These are phyloP conservation scores for Notodonta dromedarius DNA, from an alignment of 2,888 invertebrate genomes.

Conservation along the genomic window DNA sequence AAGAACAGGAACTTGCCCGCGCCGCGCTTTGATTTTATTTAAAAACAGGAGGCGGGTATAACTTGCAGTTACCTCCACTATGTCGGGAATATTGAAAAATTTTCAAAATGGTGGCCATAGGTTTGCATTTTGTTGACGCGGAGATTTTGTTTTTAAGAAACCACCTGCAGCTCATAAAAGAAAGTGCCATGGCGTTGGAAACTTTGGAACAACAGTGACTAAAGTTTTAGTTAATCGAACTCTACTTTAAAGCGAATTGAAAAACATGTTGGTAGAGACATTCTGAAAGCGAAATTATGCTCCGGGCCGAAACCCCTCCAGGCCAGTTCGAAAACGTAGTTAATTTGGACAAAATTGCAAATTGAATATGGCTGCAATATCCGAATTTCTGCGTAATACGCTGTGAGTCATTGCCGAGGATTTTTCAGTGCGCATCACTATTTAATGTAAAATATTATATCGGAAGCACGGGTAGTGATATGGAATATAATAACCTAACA, in stretches of 20 bases:
- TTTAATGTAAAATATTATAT: constrained; percentile 78
- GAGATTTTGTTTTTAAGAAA: constrained; percentile 1
- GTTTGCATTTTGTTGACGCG: constrained; percentile 4
- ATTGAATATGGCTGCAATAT: constrained; percentile 41
- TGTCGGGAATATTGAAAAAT: constrained; percentile 47
- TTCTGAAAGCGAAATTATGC: no score
- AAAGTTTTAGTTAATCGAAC: no score
- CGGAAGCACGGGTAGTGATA: constrained; percentile 58
- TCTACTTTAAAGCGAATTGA: no score
- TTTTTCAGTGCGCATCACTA: constrained; percentile 73
- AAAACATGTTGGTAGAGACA: no score
- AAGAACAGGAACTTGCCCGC: constrained; percentile 44
- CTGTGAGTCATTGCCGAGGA: constrained; percentile 60
- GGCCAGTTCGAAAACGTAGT: no score
- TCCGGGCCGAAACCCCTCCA: no score
- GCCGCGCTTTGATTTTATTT: constrained; percentile 59
- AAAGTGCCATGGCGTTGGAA: no score
- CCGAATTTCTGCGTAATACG: constrained; percentile 43
- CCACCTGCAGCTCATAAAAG: background rate
- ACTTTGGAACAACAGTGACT: no score
- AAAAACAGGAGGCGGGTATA: constrained; percentile 47
- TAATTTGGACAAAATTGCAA: constrained; percentile 13
- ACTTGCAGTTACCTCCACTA: constrained; percentile 42
- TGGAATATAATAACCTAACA: constrained; percentile 3
- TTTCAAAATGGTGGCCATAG: constrained; percentile 21